Conservation (phyloP, 2,797 vertebrate genomes). For the Neostethus bicornis region DNA sequence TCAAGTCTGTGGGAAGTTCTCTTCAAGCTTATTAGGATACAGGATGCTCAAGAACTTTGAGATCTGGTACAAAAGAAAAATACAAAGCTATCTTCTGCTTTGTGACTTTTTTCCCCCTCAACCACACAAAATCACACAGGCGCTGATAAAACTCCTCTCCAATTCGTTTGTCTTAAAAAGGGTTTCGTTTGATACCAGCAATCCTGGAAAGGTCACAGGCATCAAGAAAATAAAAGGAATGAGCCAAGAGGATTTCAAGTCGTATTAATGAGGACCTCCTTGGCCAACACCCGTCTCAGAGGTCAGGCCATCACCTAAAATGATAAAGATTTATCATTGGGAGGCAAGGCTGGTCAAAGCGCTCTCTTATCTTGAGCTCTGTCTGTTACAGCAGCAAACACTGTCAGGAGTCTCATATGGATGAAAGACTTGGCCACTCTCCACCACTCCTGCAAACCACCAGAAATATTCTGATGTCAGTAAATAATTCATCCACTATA, state of each 20-base stretch:
- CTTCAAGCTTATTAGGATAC: slow-evolving; percentile 18
- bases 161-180: slow-evolving; percentile 68
- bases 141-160: slow-evolving; percentile 64
- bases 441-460: slow-evolving; percentile 71
- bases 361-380: slow-evolving; percentile 79
- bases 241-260: slow-evolving; percentile 81
- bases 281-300: slow-evolving; percentile 77
- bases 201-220: slow-evolving; percentile 82
- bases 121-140: slow-evolving; percentile 61
- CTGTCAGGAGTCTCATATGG: slow-evolving; percentile 76
- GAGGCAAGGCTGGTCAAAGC: slow-evolving; percentile 78
- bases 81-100: slow-evolving; percentile 19
- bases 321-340: slow-evolving; percentile 86
- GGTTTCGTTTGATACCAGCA: slow-evolving; percentile 78
- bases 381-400: slow-evolving; percentile 78
- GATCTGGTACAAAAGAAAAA: slow-evolving; percentile 22
- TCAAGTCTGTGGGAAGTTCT: too few relatives aligned
- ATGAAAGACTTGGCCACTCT: slow-evolving; percentile 78
- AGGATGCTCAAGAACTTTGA: slow-evolving; percentile 19
- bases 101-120: slow-evolving; percentile 25
- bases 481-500: slow-evolving; percentile 84
- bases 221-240: slow-evolving; percentile 82
- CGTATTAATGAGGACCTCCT: slow-evolving; percentile 85
- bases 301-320: slow-evolving; percentile 86
- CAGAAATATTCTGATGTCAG: slow-evolving; percentile 71